phyloP scores from a whole-genome alignment of 2,797 vertebrate genomes.

The Tenualosa thibaudeaui region DNA sequence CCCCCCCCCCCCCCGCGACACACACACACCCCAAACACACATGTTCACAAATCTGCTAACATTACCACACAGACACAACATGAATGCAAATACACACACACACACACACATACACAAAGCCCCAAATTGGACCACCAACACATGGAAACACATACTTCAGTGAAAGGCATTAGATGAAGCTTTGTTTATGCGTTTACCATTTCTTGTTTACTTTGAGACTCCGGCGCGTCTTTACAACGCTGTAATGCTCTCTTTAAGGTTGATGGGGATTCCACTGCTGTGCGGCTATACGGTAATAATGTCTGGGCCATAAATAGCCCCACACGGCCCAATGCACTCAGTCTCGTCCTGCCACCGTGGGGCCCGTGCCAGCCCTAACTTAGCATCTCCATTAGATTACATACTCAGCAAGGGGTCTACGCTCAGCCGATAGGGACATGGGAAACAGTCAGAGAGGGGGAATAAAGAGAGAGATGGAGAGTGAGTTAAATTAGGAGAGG shows the following conservation, averaged over 20 bases:
- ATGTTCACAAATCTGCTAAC: not conserved
- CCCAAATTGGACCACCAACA: not conserved
- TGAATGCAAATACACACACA: not conserved
- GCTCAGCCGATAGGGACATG: not conserved
- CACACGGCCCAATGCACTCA: slow-evolving; percentile 27
- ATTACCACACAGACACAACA: not conserved
- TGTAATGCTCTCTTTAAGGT: not conserved
- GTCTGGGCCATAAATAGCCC: slow-evolving; percentile 47
- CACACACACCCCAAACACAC: slow-evolving; percentile 12
- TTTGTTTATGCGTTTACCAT: slow-evolving; percentile 36
- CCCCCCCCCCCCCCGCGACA: not conserved
- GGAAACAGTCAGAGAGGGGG: not conserved
- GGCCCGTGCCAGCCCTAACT: slow-evolving; percentile 30
- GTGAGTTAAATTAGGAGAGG: not conserved
- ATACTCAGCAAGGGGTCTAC: slow-evolving; percentile 32
- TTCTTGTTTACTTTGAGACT: slow-evolving; percentile 45
- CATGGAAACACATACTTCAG: slow-evolving; percentile 31
- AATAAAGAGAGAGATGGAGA: slow-evolving; percentile 2
- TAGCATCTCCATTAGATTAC: slow-evolving; percentile 36
- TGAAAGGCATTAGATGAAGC: slow-evolving; percentile 32
- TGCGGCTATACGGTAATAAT: slow-evolving; percentile 35
- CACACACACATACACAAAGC: not conserved
- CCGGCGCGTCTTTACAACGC: not conserved
- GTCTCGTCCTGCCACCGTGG: not conserved
- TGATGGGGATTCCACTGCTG: not conserved